Conservation (phyloP, 2,797 vertebrate genomes). For the Smutsia temminckii region DNA sequence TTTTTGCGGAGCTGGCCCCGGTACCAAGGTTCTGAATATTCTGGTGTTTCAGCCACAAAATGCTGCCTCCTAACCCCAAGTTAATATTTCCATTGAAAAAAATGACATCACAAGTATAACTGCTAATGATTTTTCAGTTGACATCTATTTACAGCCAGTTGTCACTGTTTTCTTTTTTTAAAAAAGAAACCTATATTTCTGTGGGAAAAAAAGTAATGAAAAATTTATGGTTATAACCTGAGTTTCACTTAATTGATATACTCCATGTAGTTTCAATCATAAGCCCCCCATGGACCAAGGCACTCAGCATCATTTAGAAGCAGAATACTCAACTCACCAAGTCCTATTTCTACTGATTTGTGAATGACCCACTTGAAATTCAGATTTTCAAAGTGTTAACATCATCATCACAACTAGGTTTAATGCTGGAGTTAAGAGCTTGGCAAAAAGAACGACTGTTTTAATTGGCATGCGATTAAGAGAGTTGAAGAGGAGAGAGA, state of each 20-base stretch:
- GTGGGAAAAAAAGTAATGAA: background rate
- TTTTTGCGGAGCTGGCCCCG: background rate
- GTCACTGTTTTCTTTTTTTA: background rate
- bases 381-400: background rate
- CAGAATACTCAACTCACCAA: background rate
- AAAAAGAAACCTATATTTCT: background rate
- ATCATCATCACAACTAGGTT: background rate
- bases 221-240: background rate
- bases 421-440: background rate
- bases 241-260: background rate
- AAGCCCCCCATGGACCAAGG: background rate
- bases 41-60: background rate
- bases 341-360: background rate
- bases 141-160: background rate
- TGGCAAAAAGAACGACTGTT: background rate
- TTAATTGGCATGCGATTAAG: slow-evolving; percentile 33
- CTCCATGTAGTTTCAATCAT: background rate
- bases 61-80: background rate
- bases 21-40: background rate
- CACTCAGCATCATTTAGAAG: background rate
- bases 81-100: slow-evolving; percentile 15
- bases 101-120: background rate
- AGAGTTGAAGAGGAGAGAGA: background rate
- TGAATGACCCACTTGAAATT: slow-evolving; percentile 39
- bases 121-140: background rate